Percentiles rank a stretch among this genome's conserved stretches.
Conservation (phyloP, 2,113 vertebrate species). For the Pitta sordida region DNA sequence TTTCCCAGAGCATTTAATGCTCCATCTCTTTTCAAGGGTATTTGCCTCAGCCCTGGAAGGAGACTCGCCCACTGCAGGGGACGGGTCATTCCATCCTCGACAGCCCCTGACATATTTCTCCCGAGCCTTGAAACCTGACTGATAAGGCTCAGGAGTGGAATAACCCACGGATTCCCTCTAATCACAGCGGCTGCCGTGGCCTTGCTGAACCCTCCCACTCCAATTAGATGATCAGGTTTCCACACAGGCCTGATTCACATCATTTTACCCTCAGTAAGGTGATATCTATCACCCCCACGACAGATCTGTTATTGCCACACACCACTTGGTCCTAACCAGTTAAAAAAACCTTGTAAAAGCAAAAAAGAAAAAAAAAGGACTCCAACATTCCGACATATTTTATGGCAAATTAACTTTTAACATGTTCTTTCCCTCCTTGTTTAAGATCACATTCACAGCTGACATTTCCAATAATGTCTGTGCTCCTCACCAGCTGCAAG, state of each 20-base stretch:
- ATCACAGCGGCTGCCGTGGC: neutral
- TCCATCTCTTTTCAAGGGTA: neutral
- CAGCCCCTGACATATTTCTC: slow-evolving; percentile 3
- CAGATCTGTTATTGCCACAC: slow-evolving; percentile 16
- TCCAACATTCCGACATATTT: slow-evolving; percentile 23
- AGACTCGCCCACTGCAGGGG: neutral
- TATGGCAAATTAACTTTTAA: slow-evolving; percentile 57
- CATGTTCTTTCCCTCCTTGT: neutral
- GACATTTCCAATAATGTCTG: neutral
- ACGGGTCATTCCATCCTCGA: neutral
- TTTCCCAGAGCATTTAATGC: neutral
- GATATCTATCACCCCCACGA: slow-evolving; percentile 34
- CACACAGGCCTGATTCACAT: slow-evolving; percentile 51
- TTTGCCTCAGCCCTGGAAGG: neutral
- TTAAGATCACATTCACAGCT: neutral
- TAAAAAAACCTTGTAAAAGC: slow-evolving; percentile 41
- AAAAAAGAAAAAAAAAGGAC: neutral
- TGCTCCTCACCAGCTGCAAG: neutral
- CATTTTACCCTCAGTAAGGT: slow-evolving; percentile 44
- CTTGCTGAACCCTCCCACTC: slow-evolving; percentile 16
- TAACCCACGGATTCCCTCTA: neutral
- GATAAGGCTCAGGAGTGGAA: neutral
- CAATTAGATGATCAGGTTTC: neutral
- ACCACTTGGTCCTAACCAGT: neutral
- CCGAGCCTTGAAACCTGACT: neutral